phyloP scores from a whole-genome alignment of 2,797 vertebrate genomes.

The Syngnathus acus region DNA sequence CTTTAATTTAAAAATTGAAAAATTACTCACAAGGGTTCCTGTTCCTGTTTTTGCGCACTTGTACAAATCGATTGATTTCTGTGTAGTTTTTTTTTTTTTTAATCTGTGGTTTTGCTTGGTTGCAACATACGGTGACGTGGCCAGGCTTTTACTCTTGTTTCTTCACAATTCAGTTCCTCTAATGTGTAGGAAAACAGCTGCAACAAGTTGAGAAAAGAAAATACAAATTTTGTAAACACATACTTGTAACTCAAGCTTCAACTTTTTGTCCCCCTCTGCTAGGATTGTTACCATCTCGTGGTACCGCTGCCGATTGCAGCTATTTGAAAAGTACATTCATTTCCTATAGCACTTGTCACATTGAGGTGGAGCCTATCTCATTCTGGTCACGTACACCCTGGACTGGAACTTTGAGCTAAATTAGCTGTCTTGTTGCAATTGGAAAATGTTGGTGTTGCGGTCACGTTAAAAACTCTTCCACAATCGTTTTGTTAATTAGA shows the following conservation, averaged over 20 bases:
- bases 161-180: slow-evolving; percentile 30
- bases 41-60: background rate
- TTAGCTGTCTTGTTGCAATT: background rate
- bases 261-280: background rate
- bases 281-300: background rate
- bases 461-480: too few relatives aligned
- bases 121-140: slow-evolving; percentile 4
- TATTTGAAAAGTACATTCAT: too few relatives aligned
- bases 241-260: too few relatives aligned
- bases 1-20: too few relatives aligned
- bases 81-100: background rate
- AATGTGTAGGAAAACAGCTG: background rate
- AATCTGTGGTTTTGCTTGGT: slow-evolving; percentile 1
- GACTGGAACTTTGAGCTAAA: background rate
- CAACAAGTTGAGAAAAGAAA: background rate
- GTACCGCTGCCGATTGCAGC: too few relatives aligned
- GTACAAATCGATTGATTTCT: background rate
- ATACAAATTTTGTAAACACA: background rate
- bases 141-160: slow-evolving; percentile 25
- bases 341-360: too few relatives aligned
- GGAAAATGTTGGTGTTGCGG: background rate
- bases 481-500: background rate
- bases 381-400: too few relatives aligned
- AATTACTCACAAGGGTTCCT: too few relatives aligned
- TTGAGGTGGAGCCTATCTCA: too few relatives aligned